Base-by-base conservation (phyloP, 92 coral and sea anemone species). In the Palythoa caribaeorum region DNA sequence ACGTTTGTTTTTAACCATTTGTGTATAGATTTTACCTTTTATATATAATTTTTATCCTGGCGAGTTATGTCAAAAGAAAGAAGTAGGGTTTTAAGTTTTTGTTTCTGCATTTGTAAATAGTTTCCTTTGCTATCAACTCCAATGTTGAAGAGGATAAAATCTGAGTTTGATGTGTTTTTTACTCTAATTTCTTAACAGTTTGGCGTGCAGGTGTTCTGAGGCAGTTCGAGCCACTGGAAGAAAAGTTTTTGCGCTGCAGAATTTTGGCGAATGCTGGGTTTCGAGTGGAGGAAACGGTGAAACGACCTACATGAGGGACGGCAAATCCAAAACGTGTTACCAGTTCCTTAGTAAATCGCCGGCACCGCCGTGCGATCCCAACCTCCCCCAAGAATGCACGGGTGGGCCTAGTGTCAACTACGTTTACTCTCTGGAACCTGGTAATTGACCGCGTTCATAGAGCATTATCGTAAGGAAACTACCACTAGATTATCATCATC, bases 201-300 rank as follows among this genome's bases (percentile, higher is more conserved):
- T 93, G 66, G 92, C 95, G 28, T 93, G 95, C 79, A 86, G 95
- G 55, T 93, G 95, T 54, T 91, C 95, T 10, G 88, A 73, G 40
- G 85, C 84, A 9, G 86, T 93, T 11, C 84, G 83, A 35, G 55
- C 62, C 6, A 28, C 35, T 21, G 84, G 87, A 71, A 75, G 55
- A 71, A 93, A 73, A 78, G 93, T 90, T 47, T 93, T 93, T 59
- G 95, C 92, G 53, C 77, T 93, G 50, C 95, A 90, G 88, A 93
- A 93, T 85, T 93, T 83, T 77, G 95, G 85, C 20, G 95, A 93
- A 71, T 93, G 95, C 66, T 93, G 95, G 95, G 88, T 91, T 44
- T 44, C 50, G 7, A 44, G 7, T 50, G 95, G 95, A 36, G 68
- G 83, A 83, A 80, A 73, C 73, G 90, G 77, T n/a, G 84, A 44